Percentiles rank a stretch among this genome's conserved stretches.
These are phyloP conservation scores for Elegia similella DNA, from an alignment of 2,888 invertebrate species.

Conservation along the genomic window DNA sequence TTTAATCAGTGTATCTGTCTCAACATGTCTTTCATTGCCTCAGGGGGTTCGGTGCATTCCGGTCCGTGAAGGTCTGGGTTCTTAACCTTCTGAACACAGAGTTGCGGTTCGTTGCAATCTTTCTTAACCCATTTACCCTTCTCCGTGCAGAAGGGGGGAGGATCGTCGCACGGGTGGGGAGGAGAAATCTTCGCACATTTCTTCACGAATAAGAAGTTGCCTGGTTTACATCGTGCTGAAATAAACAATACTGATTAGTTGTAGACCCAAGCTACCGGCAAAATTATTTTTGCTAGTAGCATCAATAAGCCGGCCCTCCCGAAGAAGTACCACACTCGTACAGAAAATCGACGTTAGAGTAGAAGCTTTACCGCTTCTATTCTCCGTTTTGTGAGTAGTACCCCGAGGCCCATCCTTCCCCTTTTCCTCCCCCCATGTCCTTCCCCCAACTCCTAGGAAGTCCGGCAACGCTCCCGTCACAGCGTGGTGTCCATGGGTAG, in stretches of 20 bases:
- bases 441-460: too few species aligned
- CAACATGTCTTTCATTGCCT: neutral
- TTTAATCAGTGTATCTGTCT: neutral
- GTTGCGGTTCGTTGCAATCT: neutral
- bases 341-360: too few species aligned
- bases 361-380: too few species aligned
- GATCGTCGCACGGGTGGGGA: neutral
- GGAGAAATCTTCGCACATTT: slow-evolving; percentile 6
- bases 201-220: neutral
- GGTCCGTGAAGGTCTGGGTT: neutral
- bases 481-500: too few species aligned
- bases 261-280: too few species aligned
- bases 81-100: slow-evolving; percentile 1
- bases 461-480: too few species aligned
- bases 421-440: too few species aligned
- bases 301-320: too few species aligned
- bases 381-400: too few species aligned
- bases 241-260: neutral
- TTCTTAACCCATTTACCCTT: neutral
- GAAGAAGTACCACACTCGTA: too few species aligned
- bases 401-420: too few species aligned
- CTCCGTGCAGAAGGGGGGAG: neutral
- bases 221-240: slow-evolving; percentile 3
- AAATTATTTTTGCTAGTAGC: too few species aligned
- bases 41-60: neutral